Evolutionary conservation across 1,140 invertebrate genomes (phyloP).

Genomic region (Pachyrhynchus sulphureomaculatus): DNA sequence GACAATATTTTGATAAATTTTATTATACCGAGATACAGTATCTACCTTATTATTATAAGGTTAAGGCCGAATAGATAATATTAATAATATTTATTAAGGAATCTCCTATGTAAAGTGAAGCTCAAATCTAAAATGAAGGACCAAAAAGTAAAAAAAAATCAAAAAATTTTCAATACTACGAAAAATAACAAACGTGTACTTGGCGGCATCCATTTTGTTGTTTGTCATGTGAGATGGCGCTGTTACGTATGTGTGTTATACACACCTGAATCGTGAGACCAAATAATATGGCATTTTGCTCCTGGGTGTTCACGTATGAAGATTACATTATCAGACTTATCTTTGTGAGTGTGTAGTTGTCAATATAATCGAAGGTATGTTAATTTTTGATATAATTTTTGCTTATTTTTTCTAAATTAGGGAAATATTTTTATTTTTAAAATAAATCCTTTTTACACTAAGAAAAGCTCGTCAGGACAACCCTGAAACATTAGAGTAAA

Average conservation of each 20-base stretch:
- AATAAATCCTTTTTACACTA: too few species aligned
- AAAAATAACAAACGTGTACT: background rate
- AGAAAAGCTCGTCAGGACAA: too few species aligned
- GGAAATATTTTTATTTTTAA: too few species aligned
- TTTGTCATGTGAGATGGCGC: conserved; percentile 33
- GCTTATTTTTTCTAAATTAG: background rate
- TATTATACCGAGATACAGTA: conserved; percentile 39
- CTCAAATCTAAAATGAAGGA: background rate
- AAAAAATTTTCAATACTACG: background rate
- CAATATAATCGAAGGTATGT: background rate
- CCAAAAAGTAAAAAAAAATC: conserved; percentile 13
- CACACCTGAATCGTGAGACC: conserved; percentile 5
- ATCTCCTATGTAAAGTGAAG: conserved; percentile 18
- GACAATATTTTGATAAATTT: conserved; percentile 41
- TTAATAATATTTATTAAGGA: conserved; percentile 46
- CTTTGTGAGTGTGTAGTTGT: conserved; percentile 6
- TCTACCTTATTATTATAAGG: conserved; percentile 36
- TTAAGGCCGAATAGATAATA: conserved; percentile 39
- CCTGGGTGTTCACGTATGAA: conserved; percentile 2
- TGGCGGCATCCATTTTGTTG: conserved; percentile 29
- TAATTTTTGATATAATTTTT: background rate
- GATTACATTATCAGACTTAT: conserved; percentile 15
- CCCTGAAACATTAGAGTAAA: too few species aligned
- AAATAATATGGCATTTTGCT: conserved; percentile 14
- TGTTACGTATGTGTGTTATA: conserved; percentile 13